These are phyloP conservation scores for Hemicordylus capensis DNA, from an alignment of 2,113 vertebrate genomes.

Conservation along the genomic window DNA sequence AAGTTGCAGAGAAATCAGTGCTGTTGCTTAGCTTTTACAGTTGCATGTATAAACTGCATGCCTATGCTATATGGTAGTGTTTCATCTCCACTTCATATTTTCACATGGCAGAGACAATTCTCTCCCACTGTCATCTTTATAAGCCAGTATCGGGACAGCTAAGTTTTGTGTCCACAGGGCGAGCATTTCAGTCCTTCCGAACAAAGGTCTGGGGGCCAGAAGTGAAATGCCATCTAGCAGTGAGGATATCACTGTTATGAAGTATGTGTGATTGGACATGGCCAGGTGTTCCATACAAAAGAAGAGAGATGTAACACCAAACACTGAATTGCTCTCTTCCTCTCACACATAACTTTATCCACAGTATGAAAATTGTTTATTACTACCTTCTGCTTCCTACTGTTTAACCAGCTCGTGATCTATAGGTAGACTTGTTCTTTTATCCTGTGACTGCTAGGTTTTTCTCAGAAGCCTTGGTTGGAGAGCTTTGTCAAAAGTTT, in stretches of 20 bases:
- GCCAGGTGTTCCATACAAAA: too few relatives aligned
- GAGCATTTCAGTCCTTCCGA: neutral
- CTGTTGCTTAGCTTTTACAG: neutral
- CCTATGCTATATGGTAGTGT: rapidly evolving
- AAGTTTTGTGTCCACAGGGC: neutral
- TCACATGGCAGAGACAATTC: too few relatives aligned
- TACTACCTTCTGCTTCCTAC: neutral
- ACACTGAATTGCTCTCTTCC: too few relatives aligned
- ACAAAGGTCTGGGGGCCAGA: too few relatives aligned
- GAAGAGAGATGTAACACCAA: too few relatives aligned
- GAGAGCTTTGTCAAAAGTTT: neutral
- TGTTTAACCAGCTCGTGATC: neutral
- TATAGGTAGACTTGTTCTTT: neutral
- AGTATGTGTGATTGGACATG: too few relatives aligned
- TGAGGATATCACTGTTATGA: too few relatives aligned
- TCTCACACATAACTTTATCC: too few relatives aligned
- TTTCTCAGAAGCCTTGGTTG: neutral
- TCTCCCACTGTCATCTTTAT: neutral
- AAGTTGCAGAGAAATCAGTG: neutral
- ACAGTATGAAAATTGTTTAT: neutral
- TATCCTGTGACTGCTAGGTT: neutral
- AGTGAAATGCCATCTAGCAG: too few relatives aligned
- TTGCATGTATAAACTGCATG: rapidly evolving
- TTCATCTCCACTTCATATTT: neutral
- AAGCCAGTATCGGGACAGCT: neutral